Evolutionary conservation across 2,888 invertebrate genomes (phyloP), one percentile per base, ranked within the genome.

Genomic region (Hyposoter dolosus): DNA sequence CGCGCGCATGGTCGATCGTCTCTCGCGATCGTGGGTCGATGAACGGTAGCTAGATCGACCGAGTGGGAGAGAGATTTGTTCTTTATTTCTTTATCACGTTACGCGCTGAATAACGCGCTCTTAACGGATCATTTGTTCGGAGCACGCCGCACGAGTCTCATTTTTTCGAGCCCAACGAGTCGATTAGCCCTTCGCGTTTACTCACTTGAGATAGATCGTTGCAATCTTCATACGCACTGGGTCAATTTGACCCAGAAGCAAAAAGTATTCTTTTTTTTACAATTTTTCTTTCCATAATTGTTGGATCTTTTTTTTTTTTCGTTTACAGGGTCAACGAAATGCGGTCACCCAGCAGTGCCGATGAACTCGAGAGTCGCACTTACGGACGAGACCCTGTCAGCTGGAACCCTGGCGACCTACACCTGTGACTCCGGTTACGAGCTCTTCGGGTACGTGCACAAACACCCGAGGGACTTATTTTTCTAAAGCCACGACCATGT

Each of bases 361-460:
- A 95, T 97, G 82, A 98, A 98, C 94, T 97, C 98, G 82, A 96
- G 96, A 93, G 97, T 98, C 74, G 94, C 95, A 50, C 94, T 96
- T 88, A 95, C 96, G 89, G 95, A 94, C 88, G 95, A 95, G 86
- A 94, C 92, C 88, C 95, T 96, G 88, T 92, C 93, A 88, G 94
- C 95, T 7, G 97, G 97, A 53, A 96, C 96, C 0, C 94, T 95
- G 17, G 98, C 98, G 60, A 96, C 96, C 45, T 98, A 98, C 94
- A 96, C 96, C 88, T 98, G 98, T 92, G 98, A 98, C 93, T 96
- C 97, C 50, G 98, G 97, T 17, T 98, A 98, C 94, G 98, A 98
- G 93, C 96, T 98, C 17, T 98, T 98, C 93, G 98, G 98, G 95
- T 95, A 92, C 94, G 93, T 89, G 28, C 7, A 23, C 17, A 60